Evolutionary conservation across 2,797 vertebrate genomes (phyloP).

Genomic region (Parauchenoglanis punctatus): DNA sequence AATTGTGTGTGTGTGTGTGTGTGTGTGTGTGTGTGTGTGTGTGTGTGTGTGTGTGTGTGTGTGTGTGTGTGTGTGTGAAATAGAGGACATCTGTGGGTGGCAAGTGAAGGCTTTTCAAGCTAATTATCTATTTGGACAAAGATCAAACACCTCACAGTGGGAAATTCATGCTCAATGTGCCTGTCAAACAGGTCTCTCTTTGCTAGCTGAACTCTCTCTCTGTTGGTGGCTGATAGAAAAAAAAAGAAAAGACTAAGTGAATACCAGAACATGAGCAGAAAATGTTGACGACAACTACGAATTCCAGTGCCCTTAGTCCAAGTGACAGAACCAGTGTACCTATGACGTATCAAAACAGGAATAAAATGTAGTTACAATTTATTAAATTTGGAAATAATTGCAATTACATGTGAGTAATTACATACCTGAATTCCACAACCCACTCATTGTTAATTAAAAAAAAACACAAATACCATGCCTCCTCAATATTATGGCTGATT

Average conservation of each 20-base stretch:
- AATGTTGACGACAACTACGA: constrained; percentile 13
- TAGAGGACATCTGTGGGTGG: constrained; percentile 59
- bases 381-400: not conserved
- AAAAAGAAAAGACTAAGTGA: constrained; percentile 2
- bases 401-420: not conserved
- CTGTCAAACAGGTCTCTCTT: constrained; percentile 52
- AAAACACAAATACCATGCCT: not conserved
- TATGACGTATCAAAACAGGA: not conserved
- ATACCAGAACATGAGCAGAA: constrained; percentile 26
- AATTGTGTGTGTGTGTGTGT: not conserved
- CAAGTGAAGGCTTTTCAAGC: constrained; percentile 48
- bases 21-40: constrained; percentile 18
- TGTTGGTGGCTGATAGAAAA: constrained; percentile 27
- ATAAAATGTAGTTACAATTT: not conserved
- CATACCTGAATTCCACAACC: not conserved
- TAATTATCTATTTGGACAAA: constrained; percentile 69
- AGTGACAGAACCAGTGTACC: not conserved
- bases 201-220: constrained; percentile 48
- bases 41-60: constrained; percentile 12
- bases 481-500: too few relatives aligned
- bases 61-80: constrained; percentile 16
- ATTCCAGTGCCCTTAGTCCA: not conserved
- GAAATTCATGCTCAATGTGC: constrained; percentile 62
- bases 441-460: not conserved
- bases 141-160: constrained; percentile 62